Percentiles rank a stretch among this genome's conserved stretches.
Conservation (phyloP, 2,797 vertebrate species). For the Aquila chrysaetos region DNA sequence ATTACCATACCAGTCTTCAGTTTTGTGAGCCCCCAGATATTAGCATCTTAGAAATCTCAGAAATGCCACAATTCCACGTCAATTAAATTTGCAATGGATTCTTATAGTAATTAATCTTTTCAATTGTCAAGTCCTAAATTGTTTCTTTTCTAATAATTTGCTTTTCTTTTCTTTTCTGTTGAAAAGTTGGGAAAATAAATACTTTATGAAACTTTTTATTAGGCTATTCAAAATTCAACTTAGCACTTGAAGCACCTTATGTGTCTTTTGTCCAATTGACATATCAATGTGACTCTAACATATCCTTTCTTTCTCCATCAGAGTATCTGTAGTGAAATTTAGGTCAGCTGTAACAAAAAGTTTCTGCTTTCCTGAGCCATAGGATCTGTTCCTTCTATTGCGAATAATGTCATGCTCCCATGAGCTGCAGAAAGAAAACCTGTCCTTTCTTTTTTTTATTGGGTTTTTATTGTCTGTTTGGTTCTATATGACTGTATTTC, state of each 20-base stretch:
- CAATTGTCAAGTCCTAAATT: accelerated
- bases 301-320: conserved; percentile 25
- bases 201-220: background rate
- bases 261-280: conserved; percentile 50
- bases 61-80: background rate
- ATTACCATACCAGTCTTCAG: background rate
- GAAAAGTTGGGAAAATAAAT: background rate
- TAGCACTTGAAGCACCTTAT: conserved; percentile 4
- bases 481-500: background rate
- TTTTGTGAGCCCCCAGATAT: background rate
- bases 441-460: background rate
- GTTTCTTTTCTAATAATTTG: background rate
- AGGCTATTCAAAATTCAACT: background rate
- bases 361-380: conserved; percentile 51
- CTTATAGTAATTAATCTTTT: background rate
- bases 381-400: conserved; percentile 38
- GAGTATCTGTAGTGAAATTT: conserved; percentile 46
- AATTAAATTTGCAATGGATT: background rate
- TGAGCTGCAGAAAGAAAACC: background rate
- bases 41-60: background rate
- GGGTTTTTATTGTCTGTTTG: background rate
- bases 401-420: background rate
- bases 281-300: conserved; percentile 48
- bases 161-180: background rate
- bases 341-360: conserved; percentile 62